These are phyloP conservation scores for Pterobdella sp. DNA, from an alignment of 2,888 invertebrate species.

Conservation along the genomic window DNA sequence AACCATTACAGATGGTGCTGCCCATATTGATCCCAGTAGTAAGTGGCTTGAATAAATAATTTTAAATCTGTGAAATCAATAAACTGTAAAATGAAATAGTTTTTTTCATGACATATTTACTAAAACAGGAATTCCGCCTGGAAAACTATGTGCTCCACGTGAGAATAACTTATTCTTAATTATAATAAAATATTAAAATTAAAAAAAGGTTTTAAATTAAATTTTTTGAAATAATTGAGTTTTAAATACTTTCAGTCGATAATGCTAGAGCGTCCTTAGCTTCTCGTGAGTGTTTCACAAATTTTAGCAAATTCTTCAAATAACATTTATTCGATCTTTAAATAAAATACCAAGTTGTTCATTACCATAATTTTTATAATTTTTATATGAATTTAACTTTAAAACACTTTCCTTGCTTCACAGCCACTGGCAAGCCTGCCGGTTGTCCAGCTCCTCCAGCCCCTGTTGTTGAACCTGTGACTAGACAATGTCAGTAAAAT, in stretches of 20 bases:
- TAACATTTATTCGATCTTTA: background rate
- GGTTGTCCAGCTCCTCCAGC: constrained; percentile 24
- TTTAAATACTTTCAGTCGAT: constrained; percentile 29
- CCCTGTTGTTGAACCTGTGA: constrained; percentile 19
- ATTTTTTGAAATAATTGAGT: background rate
- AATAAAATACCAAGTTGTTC: background rate
- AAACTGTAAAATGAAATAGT: too few species aligned
- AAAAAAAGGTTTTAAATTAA: background rate
- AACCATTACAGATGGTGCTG: constrained; percentile 29
- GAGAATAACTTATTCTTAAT: constrained; percentile 53
- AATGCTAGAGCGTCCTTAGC: constrained; percentile 31
- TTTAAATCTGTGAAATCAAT: background rate
- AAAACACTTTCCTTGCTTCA: background rate
- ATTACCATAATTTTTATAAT: background rate
- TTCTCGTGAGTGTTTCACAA: constrained; percentile 26
- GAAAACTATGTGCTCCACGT: constrained; percentile 71
- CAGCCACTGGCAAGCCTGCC: constrained; percentile 25
- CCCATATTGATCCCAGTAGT: constrained; percentile 29
- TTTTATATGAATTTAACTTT: background rate
- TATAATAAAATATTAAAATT: background rate
- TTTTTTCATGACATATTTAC: too few species aligned
- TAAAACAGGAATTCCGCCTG: constrained; percentile 28
- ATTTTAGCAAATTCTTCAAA: background rate
- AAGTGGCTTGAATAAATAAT: constrained; percentile 11
- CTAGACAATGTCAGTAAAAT: constrained; percentile 19